Evolutionary conservation across 1,140 invertebrate species (phyloP).

Genomic region (Drosophila sproati): DNA sequence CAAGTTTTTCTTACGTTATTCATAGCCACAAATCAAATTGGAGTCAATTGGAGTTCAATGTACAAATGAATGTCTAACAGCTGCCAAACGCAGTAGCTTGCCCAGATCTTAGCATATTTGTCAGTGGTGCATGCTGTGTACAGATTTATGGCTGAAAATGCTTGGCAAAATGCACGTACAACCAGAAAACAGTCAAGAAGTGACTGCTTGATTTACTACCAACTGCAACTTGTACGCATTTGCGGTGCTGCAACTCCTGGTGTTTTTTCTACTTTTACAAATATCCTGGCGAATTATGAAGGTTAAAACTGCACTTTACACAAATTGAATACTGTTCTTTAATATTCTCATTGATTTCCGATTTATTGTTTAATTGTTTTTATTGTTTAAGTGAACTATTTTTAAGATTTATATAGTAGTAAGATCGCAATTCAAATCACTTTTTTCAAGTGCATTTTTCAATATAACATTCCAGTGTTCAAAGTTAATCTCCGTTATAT

Average conservation of each 20-base stretch:
- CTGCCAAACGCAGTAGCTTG: not conserved
- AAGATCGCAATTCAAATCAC: too few relatives aligned
- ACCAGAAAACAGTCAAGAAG: constrained; percentile 31
- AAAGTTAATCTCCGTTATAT: too few relatives aligned
- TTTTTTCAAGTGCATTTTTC: too few relatives aligned
- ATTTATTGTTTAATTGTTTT: too few relatives aligned
- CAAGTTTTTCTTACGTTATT: constrained; percentile 22
- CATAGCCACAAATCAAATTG: not conserved
- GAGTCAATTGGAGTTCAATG: constrained; percentile 12
- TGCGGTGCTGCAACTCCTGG: not conserved
- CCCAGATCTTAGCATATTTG: constrained; percentile 12
- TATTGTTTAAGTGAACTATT: too few relatives aligned
- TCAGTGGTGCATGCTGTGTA: constrained; percentile 14
- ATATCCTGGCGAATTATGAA: too few relatives aligned
- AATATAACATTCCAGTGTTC: too few relatives aligned
- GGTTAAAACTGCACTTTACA: too few relatives aligned
- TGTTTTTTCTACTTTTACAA: too few relatives aligned
- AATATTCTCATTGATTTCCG: too few relatives aligned
- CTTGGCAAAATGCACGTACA: not conserved
- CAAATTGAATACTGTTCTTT: too few relatives aligned
- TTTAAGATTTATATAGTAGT: too few relatives aligned
- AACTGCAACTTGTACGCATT: constrained; percentile 14
- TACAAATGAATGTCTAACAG: not conserved
- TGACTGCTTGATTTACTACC: constrained; percentile 48
- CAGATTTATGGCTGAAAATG: constrained; percentile 50